phyloP scores from a whole-genome alignment of 2,797 vertebrate species.

The Balearica regulorum region DNA sequence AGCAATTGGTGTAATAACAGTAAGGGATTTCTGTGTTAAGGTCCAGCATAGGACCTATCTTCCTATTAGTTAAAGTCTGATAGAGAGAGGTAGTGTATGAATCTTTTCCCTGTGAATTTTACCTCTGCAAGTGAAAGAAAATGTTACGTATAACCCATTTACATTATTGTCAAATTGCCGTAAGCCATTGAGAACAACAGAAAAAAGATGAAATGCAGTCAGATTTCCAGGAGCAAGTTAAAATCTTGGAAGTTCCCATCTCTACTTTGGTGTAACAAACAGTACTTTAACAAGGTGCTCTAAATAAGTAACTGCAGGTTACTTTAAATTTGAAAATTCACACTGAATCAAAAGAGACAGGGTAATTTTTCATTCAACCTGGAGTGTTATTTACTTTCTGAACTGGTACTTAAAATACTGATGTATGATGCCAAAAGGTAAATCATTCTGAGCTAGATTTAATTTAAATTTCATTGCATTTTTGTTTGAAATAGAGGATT shows the following conservation, averaged over 20 bases:
- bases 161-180: not conserved
- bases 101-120: not conserved
- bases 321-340: slow-evolving; percentile 70
- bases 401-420: slow-evolving; percentile 67
- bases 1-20: not conserved
- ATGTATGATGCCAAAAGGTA: slow-evolving; percentile 77
- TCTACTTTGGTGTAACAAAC: not conserved
- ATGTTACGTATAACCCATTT: not conserved
- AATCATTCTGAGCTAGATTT: slow-evolving; percentile 85
- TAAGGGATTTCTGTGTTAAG: not conserved
- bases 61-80: not conserved
- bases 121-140: not conserved
- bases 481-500: slow-evolving; percentile 62
- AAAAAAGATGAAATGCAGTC: not conserved
- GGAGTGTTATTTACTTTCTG: slow-evolving; percentile 80
- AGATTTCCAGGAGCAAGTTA: not conserved
- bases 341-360: slow-evolving; percentile 81
- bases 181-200: not conserved
- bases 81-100: not conserved
- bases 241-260: not conserved
- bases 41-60: not conserved
- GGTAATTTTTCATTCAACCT: slow-evolving; percentile 83
- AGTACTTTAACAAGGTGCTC: not conserved
- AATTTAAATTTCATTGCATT: slow-evolving; percentile 81
- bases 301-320: slow-evolving; percentile 16